Base-by-base conservation (phyloP, 2,113 vertebrate species). In the Anas platyrhynchos region DNA sequence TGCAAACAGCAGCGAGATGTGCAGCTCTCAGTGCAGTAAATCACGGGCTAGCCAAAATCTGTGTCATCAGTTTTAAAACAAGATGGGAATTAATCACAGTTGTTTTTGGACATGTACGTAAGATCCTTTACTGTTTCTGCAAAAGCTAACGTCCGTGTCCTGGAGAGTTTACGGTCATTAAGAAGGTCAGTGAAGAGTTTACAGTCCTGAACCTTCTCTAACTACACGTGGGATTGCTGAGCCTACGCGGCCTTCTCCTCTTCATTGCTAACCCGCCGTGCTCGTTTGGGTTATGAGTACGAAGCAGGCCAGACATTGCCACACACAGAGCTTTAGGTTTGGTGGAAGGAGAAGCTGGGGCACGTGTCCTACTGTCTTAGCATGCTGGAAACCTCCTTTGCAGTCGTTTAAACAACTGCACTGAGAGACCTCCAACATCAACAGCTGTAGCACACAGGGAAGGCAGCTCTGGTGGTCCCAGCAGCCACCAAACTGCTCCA, bases 391-490 rank as follows among this genome's bases (percentile, higher is more conserved):
- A 73, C 81, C 81, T 96, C 91, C 88, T 96, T 9, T 84, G 27
- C 80, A 92, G 66, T 26, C 83, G 0, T 85, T 92, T 87, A 89
- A 97, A 95, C 92, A 95, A 91, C 92, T 41, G 65, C 10, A 58
- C 73, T 63, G 91, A 89, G 81, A 88, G 91, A 83, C 62, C 89
- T 94, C 95, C 96, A 95, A 25, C 50, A 48, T 77, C 88, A 89
- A 77, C 94, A 95, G 84, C 96, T 91, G 92, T n/a, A 83, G 88
- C 85, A 36, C 0, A 14, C 68, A 36, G 91, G 86, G 73, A 10
- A 73, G 67, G 89, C 94, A 93, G 94, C 78, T 62, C 93, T 81
- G 92, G 91, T 95, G 94, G 96, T 92, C 96, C 83, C 94, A 18
- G 79, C 82, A 86, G 93, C 62, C 52, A 38, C 81, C 52, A 34